Base-by-base conservation (phyloP, 1,140 invertebrate species). In the Himalopsyche phryganea region DNA sequence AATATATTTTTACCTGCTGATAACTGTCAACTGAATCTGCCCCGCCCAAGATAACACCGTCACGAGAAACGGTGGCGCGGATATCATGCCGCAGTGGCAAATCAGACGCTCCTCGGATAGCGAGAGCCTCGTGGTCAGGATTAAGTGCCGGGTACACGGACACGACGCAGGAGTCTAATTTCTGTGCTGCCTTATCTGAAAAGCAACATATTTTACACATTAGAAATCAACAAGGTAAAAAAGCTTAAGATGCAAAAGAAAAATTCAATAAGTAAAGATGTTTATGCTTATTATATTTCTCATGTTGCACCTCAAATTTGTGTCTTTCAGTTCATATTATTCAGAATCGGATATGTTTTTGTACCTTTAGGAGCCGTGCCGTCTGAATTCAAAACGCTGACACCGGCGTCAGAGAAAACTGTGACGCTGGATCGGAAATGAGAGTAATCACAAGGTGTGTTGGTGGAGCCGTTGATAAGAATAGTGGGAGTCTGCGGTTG, bases 61-160 rank as follows among this genome's bases (percentile, higher is more conserved):
- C 90, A 19, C 89, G 85, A 13, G 87, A 89, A 20, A 91, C 82
- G 19, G 88, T 81, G n/a, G 88, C 88, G 58, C 85, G 80, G 65
- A 92, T 87, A 46, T 86, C 85, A 61, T 87, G 81, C 63, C 85
- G 78, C 51, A 83, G 81, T 62, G 92, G 80, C 66, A 90, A 83
- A 63, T 87, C 84, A 14, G 68, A 67, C 10, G 66, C 68, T 50
- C 84, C 84, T 4, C 90, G 89, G 23, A 94, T 80, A 28, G 83
- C 80, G 19, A 96, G 74, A 46, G 87, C 89, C 73, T 98, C 94
- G 72, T 96, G 92, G 72, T 96, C 93, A 0, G 93, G 91, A 80
- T 97, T 96, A 36, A 98, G 78, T 19, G 92, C 92, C 9, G 94
- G 94, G 71, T 94, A 94, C 38, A 97, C 92, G 20, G 88, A 88